Percentiles rank a stretch among this genome's conserved stretches.
Evolutionary conservation across 1,140 invertebrate species (phyloP).

Genomic region (Zaprionus vittiger): DNA sequence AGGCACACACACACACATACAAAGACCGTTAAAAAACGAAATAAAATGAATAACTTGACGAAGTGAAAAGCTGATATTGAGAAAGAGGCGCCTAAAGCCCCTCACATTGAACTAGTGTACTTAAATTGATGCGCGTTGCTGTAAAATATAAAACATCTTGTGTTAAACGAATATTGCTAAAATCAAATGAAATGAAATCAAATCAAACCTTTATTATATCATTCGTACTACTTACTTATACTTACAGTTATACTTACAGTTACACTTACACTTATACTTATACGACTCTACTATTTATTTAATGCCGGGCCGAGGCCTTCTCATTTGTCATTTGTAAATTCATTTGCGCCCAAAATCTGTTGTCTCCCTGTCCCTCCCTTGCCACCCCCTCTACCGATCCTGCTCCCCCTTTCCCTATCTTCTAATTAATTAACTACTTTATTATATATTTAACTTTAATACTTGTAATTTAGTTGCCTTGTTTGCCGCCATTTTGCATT

Average conservation of each 20-base stretch:
- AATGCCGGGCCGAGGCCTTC: constrained; percentile 39
- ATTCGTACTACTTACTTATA: constrained; percentile 62
- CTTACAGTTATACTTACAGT: constrained; percentile 17
- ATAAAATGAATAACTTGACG: constrained; percentile 38
- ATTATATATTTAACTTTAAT: constrained; percentile 68
- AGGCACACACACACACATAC: constrained; percentile 42
- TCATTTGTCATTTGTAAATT: constrained; percentile 65
- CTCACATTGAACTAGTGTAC: constrained; percentile 74
- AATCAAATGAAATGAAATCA: constrained; percentile 34
- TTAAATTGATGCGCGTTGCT: constrained; percentile 76
- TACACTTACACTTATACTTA: constrained; percentile 18
- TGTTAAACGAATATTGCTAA: constrained; percentile 62
- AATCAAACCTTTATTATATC: constrained; percentile 35
- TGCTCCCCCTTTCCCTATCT: constrained; percentile 17
- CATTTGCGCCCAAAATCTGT: constrained; percentile 56
- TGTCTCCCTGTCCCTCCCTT: constrained; percentile 17
- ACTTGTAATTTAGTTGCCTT: constrained; percentile 53
- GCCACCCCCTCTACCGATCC: background rate
- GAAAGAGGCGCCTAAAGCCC: constrained; percentile 36
- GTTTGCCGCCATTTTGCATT: constrained; percentile 63
- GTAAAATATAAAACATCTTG: constrained; percentile 74
- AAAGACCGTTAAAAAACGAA: constrained; percentile 32
- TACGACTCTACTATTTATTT: constrained; percentile 49
- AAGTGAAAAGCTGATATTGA: constrained; percentile 39
- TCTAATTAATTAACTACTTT: constrained; percentile 54